Evolutionary conservation across 2,113 vertebrate species (phyloP).

Genomic region (Ochotona curzoniae): DNA sequence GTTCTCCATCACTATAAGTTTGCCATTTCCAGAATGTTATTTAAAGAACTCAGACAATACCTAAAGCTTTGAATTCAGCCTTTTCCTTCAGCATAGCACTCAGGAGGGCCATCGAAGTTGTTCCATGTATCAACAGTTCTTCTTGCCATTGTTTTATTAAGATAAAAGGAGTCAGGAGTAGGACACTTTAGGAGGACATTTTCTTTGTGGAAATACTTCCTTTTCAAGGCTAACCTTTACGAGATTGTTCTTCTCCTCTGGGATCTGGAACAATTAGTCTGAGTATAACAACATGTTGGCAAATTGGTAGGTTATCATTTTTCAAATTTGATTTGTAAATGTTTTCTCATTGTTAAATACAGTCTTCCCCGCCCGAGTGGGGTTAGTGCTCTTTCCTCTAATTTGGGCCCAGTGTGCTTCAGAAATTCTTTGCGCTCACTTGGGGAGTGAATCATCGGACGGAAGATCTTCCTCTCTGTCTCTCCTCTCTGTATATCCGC

Average conservation of each 20-base stretch:
- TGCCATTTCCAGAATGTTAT: conserved; percentile 43
- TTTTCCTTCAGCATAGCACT: background rate
- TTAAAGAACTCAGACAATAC: background rate
- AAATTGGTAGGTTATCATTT: conserved; percentile 27
- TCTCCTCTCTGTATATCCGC: too few species aligned
- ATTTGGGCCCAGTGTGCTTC: background rate
- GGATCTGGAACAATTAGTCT: conserved; percentile 5
- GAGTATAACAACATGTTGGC: background rate
- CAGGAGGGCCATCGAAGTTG: conserved; percentile 37
- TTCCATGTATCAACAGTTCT: background rate
- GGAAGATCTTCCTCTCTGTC: too few species aligned
- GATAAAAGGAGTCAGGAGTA: conserved; percentile 25
- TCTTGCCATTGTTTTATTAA: conserved; percentile 47
- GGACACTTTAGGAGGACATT: conserved; percentile 52
- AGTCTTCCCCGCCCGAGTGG: background rate
- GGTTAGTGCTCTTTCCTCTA: background rate
- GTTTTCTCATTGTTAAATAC: background rate
- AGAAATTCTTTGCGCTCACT: background rate
- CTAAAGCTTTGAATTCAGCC: background rate
- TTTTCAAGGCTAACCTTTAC: conserved; percentile 54
- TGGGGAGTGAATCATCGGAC: too few species aligned
- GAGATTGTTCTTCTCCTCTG: background rate
- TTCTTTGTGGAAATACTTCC: conserved; percentile 32
- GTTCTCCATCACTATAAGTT: background rate
- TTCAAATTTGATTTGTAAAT: conserved; percentile 27